These are phyloP conservation scores for Aradophagus sp. DNA, from an alignment of 1,140 invertebrate species.

Conservation along the genomic window DNA sequence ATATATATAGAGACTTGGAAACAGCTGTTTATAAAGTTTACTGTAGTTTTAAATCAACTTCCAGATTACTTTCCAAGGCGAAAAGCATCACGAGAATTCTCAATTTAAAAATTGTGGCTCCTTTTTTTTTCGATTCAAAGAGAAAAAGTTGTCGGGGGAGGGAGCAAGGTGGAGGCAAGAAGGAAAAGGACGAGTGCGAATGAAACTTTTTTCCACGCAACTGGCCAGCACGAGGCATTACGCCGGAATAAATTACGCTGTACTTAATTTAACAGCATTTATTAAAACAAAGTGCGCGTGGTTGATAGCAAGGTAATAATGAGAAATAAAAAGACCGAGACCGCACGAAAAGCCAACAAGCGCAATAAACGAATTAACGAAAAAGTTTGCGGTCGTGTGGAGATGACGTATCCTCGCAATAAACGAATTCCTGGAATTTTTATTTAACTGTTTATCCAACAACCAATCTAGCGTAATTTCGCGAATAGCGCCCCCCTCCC, in stretches of 20 bases:
- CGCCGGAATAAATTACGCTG: conserved; percentile 13
- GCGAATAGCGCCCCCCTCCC: no score
- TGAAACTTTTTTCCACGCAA: conserved; percentile 1
- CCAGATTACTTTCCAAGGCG: conserved; percentile 2
- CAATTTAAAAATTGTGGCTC: conserved; percentile 3
- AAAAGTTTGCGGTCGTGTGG: conserved; percentile 28
- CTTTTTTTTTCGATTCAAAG: no score
- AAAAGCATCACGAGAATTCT: conserved; percentile 1
- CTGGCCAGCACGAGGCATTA: background rate
- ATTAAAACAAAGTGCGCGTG: conserved; percentile 24
- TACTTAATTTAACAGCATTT: conserved; percentile 31
- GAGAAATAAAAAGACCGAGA: conserved; percentile 11
- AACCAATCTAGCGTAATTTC: conserved; percentile 5
- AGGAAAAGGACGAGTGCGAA: no score
- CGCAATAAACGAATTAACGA: conserved; percentile 29
- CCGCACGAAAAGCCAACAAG: conserved; percentile 17
- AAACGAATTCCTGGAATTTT: background rate
- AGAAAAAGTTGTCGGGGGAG: no score
- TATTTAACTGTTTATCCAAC: no score
- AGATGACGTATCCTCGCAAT: conserved; percentile 2
- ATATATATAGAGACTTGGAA: conserved; percentile 27
- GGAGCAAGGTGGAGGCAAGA: no score
- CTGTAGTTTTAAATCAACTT: conserved; percentile 32
- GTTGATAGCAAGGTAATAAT: conserved; percentile 2
- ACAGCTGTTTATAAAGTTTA: conserved; percentile 32